Evolutionary conservation across 2,888 invertebrate genomes (phyloP), one percentile per base, ranked within the genome.

Genomic region (Thyatira batis): DNA sequence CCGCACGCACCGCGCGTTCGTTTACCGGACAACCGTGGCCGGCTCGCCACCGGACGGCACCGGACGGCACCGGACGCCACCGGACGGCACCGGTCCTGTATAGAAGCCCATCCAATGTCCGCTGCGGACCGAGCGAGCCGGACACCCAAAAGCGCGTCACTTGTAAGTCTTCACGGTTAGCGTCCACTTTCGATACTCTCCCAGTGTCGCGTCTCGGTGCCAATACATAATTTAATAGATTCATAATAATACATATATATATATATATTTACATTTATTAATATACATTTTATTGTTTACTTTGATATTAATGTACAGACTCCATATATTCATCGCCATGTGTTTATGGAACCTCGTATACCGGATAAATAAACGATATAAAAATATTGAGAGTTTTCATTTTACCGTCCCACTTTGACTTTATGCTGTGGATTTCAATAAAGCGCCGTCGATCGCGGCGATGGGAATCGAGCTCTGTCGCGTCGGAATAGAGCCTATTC

Each of bases 251-350:
- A 82, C 82, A 87, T 88, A 89, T 89, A 86, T 27, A 82, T 82
- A 87, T 88, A 89, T 89, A 86, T 27, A 13, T 27, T 20, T 88
- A 89, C 84, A 88, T 87, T 85, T 82, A 82, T 82, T 80, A 71
- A 69, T 85, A 86, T 84, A 85, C 80, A 85, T 85, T 81, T 73
- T 82, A 88, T 82, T 82, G 82, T 86, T 90, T 89, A 86, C 79
- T 88, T 90, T 91, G 85, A 87, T 89, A 89, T 84, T 84, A 80
- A 82, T 89, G 89, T 89, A 87, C 86, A 86, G 87, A 82, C 79
- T 78, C 82, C 80, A 80, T 85, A 78, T 84, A 85, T 82, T 80
- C 84, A 87, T 86, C 78, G 84, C 85, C 79, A 85, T 83, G 83
- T 90, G 87, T 88, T 82, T 87, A 85, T 86, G 84, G 82, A 84